These are phyloP conservation scores for Lepidostoma basale DNA, from an alignment of 1,140 invertebrate genomes.

Conservation along the genomic window DNA sequence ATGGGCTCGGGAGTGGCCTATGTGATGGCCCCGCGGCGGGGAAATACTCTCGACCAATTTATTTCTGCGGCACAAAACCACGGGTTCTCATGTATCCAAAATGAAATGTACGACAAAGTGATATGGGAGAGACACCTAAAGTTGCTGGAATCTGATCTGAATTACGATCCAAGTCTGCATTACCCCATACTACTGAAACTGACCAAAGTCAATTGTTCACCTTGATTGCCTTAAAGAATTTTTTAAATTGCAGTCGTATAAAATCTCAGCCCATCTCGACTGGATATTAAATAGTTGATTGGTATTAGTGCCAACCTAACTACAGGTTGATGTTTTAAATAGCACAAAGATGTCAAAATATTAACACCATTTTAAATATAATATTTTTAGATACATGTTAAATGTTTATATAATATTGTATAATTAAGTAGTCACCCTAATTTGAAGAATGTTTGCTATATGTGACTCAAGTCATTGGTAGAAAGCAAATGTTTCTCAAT, in stretches of 20 bases:
- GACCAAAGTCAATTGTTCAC: constrained; percentile 54
- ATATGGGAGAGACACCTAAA: constrained; percentile 72
- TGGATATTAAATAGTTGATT: too few species aligned
- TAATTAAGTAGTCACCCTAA: too few species aligned
- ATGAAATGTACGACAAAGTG: constrained; percentile 65
- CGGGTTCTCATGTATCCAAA: constrained; percentile 65
- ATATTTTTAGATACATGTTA: neutral
- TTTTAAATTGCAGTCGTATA: too few species aligned
- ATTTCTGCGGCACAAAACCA: constrained; percentile 63
- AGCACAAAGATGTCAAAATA: constrained; percentile 7
- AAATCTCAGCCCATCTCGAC: too few species aligned
- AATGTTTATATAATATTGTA: too few species aligned
- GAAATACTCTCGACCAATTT: constrained; percentile 74
- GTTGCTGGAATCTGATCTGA: constrained; percentile 61
- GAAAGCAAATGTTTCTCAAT: too few species aligned
- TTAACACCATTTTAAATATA: constrained; percentile 1
- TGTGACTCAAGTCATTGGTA: too few species aligned
- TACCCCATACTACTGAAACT: constrained; percentile 70
- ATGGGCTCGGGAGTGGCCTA: constrained; percentile 70
- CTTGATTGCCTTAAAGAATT: constrained; percentile 38
- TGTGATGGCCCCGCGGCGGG: constrained; percentile 78
- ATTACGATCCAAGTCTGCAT: constrained; percentile 72
- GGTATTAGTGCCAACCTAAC: too few species aligned
- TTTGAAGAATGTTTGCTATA: too few species aligned
- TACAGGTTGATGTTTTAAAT: neutral